Evolutionary conservation across 1,140 invertebrate species (phyloP).

Genomic region (Berghia stephanieae): DNA sequence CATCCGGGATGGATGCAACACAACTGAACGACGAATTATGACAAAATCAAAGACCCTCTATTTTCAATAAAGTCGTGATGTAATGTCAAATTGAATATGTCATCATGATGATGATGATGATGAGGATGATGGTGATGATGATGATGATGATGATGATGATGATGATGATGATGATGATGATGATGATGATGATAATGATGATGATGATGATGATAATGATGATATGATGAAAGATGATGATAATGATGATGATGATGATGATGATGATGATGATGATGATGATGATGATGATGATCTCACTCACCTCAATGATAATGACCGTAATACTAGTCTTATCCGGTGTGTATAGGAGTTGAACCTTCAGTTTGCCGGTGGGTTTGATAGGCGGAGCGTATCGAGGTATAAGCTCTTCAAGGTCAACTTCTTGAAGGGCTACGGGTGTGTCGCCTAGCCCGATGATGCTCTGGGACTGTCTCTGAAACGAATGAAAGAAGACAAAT

Average conservation of each 20-base stretch:
- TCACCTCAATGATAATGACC: slow-evolving; percentile 60
- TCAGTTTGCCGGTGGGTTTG: slow-evolving; percentile 56
- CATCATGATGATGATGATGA: no score
- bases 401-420: slow-evolving; percentile 60
- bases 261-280: background rate
- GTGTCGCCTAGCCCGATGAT: slow-evolving; percentile 58
- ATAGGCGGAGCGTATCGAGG: slow-evolving; percentile 54
- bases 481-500: background rate
- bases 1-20: no score
- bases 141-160: no score
- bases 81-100: no score
- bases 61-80: no score
- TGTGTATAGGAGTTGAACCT: slow-evolving; percentile 57
- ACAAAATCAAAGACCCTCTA: no score
- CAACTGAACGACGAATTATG: no score
- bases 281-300: background rate
- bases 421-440: slow-evolving; percentile 58
- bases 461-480: slow-evolving; percentile 42
- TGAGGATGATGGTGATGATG: no score
- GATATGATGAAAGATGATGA: no score
- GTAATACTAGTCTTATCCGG: slow-evolving; percentile 51
- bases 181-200: no score
- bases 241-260: background rate
- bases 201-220: no score
- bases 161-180: no score